A percentile compares a stretch with the other conserved stretches of the same genome.
phyloP scores from a whole-genome alignment of 2,888 invertebrate genomes.

The Cacoxenus indagator region DNA sequence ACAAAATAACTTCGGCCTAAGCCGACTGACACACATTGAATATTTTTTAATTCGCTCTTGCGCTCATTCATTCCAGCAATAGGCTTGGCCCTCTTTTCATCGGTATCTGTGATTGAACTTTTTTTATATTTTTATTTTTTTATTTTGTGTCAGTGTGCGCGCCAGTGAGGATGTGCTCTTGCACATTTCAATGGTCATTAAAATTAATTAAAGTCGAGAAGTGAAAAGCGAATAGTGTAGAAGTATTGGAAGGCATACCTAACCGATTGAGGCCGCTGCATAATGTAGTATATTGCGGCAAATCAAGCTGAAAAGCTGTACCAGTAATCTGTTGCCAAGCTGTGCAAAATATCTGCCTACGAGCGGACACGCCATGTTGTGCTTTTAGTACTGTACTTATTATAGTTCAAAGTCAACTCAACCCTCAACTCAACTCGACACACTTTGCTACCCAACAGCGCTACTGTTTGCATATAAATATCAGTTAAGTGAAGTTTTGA shows the following conservation, averaged over 20 bases:
- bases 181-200: not conserved
- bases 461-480: not conserved
- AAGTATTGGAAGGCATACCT: not conserved
- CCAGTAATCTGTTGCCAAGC: too few relatives aligned
- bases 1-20: not conserved
- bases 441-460: not conserved
- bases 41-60: not conserved
- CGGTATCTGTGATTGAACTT: too few relatives aligned
- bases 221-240: not conserved
- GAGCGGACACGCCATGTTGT: too few relatives aligned
- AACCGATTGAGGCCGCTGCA: not conserved
- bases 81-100: too few relatives aligned
- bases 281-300: not conserved
- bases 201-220: conserved; percentile 7
- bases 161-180: too few relatives aligned
- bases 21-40: not conserved
- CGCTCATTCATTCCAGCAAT: not conserved
- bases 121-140: too few relatives aligned
- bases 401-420: too few relatives aligned
- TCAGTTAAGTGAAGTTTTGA: not conserved
- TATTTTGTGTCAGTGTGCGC: too few relatives aligned
- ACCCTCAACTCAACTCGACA: not conserved
- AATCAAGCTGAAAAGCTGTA: too few relatives aligned
- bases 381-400: too few relatives aligned
- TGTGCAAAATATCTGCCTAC: too few relatives aligned